phyloP scores from a whole-genome alignment of 2,888 invertebrate species.

The Ectemnius lituratus region DNA sequence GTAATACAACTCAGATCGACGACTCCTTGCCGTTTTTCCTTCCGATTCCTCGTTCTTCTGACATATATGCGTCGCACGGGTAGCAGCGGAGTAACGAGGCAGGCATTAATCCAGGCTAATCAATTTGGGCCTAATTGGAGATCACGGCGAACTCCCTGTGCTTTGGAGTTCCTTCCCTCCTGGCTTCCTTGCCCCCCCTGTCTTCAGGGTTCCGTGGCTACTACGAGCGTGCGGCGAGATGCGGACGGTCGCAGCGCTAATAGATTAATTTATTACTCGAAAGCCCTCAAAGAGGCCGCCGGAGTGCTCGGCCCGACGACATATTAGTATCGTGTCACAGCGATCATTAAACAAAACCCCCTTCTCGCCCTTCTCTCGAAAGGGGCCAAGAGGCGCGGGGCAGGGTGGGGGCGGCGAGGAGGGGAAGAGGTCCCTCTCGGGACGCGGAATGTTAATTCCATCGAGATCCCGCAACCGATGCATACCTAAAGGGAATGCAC shows the following conservation, averaged over 20 bases:
- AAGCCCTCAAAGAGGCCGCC: slow-evolving; percentile 74
- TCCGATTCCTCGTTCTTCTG: too few relatives aligned
- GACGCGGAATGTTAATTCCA: slow-evolving; percentile 70
- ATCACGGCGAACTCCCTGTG: slow-evolving; percentile 66
- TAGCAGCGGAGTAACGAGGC: slow-evolving; percentile 35
- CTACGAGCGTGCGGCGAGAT: slow-evolving; percentile 28
- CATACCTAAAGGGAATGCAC: slow-evolving; percentile 28
- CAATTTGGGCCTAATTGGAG: slow-evolving; percentile 76
- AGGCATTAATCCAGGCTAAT: slow-evolving; percentile 72
- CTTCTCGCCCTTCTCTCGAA: too few relatives aligned
- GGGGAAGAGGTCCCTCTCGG: slow-evolving; percentile 36
- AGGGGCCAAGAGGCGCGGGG: too few relatives aligned
- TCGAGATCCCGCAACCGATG: slow-evolving; percentile 26
- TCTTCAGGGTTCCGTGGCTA: slow-evolving; percentile 21
- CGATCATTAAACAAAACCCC: slow-evolving; percentile 67
- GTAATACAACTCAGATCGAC: too few relatives aligned
- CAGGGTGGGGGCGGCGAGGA: neutral
- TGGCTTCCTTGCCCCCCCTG: slow-evolving; percentile 1
- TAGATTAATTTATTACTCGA: slow-evolving; percentile 77
- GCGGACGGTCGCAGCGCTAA: slow-evolving; percentile 67
- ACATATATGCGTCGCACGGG: neutral
- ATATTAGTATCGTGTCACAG: slow-evolving; percentile 75
- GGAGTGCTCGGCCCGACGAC: slow-evolving; percentile 62
- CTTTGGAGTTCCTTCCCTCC: slow-evolving; percentile 26
- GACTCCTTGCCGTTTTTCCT: too few relatives aligned